A percentile compares a stretch with the other conserved stretches of the same genome.
These are phyloP conservation scores for Poecilia latipinna DNA, from an alignment of 2,113 vertebrate species.

Conservation along the genomic window DNA sequence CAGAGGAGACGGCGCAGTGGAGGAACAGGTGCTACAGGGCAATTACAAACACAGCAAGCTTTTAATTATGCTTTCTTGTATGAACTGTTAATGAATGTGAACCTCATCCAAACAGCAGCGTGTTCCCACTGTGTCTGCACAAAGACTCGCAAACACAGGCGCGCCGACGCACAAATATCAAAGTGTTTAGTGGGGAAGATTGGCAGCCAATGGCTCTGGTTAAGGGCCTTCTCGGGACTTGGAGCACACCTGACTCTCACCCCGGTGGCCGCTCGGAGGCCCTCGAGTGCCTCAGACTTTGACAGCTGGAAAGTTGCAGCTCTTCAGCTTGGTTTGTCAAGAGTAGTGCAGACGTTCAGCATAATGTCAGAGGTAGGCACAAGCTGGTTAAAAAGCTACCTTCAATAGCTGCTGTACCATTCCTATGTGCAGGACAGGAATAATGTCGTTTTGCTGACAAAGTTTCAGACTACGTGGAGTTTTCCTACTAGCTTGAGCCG, in stretches of 20 bases:
- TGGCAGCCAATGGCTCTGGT: constrained; percentile 15
- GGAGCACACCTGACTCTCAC: constrained; percentile 11
- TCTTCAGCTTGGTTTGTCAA: constrained; percentile 27
- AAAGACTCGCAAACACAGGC: constrained; percentile 15
- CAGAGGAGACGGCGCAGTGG: constrained; percentile 36
- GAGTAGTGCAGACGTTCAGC: constrained; percentile 5
- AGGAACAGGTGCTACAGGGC: constrained; percentile 72
- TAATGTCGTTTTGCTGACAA: neutral
- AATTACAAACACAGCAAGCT: constrained; percentile 79
- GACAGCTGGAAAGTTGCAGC: constrained; percentile 32
- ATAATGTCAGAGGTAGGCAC: neutral
- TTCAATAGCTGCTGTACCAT: neutral
- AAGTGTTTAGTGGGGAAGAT: constrained; percentile 26
- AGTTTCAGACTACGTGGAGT: neutral
- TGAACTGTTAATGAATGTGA: constrained; percentile 77
- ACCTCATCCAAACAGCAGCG: constrained; percentile 59
- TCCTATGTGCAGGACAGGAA: neutral
- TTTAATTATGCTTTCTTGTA: constrained; percentile 76
- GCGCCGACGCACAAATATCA: neutral
- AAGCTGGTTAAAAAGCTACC: neutral
- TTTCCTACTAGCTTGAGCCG: neutral
- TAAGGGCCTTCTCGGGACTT: constrained; percentile 16
- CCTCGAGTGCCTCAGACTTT: constrained; percentile 28
- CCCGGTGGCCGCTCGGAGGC: constrained; percentile 24
- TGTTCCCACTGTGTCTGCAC: constrained; percentile 46